phyloP scores from a whole-genome alignment of 2,113 vertebrate species.

The Alethe castanea region DNA sequence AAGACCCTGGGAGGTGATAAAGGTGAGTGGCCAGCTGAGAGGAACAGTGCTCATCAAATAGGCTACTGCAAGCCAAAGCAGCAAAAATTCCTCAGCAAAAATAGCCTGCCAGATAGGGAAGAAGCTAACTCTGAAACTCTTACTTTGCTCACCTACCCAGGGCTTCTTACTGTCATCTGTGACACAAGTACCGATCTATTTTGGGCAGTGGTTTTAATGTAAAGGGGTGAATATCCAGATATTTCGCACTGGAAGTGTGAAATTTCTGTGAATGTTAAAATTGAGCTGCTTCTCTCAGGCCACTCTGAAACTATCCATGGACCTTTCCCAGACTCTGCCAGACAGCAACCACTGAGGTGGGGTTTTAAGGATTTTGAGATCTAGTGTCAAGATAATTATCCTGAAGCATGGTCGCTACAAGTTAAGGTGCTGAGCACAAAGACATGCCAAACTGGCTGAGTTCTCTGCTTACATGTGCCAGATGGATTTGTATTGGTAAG shows the following conservation, averaged over 20 bases:
- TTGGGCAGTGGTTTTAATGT: neutral
- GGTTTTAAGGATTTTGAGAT: neutral
- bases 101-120: neutral
- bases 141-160: neutral
- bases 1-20: neutral
- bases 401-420: neutral
- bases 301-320: neutral
- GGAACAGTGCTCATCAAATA: neutral
- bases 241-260: neutral
- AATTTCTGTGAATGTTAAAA: neutral
- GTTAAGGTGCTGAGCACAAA: neutral
- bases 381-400: neutral
- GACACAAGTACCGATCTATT: neutral
- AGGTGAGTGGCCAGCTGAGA: neutral
- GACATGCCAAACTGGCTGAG: neutral
- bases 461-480: neutral
- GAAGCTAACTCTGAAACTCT: neutral
- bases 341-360: accelerated
- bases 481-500: neutral
- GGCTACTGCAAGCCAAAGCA: neutral
- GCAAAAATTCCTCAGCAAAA: neutral
- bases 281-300: neutral
- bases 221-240: neutral
- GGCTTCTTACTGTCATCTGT: neutral
- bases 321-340: neutral